Percentiles rank a stretch among this genome's conserved stretches.
Conservation (phyloP, 1,140 invertebrate species). For the Trachymyrmex cornetzi region DNA sequence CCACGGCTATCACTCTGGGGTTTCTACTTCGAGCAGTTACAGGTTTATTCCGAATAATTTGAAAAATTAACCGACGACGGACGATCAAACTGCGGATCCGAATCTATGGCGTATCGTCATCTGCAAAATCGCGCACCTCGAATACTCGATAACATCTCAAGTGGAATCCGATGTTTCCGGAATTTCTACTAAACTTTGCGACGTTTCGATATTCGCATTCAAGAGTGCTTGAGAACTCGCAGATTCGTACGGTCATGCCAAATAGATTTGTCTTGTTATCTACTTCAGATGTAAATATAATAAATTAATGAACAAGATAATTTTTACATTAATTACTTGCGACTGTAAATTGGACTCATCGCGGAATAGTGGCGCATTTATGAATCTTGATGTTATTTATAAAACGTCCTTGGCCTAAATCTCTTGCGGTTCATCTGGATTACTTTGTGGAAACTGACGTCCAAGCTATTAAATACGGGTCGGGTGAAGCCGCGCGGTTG, state of each 20-base stretch:
- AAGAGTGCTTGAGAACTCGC: neutral
- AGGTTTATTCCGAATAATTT: constrained; percentile 78
- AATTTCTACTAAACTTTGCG: constrained; percentile 22
- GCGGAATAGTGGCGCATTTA: neutral
- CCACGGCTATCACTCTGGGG: constrained; percentile 76
- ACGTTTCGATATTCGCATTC: constrained; percentile 28
- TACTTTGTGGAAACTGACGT: constrained; percentile 33
- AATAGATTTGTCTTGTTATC: constrained; percentile 6
- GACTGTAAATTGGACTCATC: neutral
- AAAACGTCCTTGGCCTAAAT: constrained; percentile 24
- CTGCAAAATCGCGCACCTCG: neutral
- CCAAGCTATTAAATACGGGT: constrained; percentile 38
- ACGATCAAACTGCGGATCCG: constrained; percentile 18
- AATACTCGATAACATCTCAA: constrained; percentile 35
- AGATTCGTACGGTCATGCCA: neutral
- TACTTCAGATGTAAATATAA: neutral
- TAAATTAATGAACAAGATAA: constrained; percentile 6
- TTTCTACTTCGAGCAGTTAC: constrained; percentile 74
- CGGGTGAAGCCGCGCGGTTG: constrained; percentile 30
- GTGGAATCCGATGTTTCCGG: neutral
- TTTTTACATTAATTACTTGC: constrained; percentile 15
- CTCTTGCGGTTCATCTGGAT: constrained; percentile 41
- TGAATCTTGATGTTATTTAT: neutral
- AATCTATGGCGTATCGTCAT: constrained; percentile 4
- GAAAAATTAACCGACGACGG: constrained; percentile 74